Percentiles rank a stretch among this genome's conserved stretches.
phyloP scores from a whole-genome alignment of 2,797 vertebrate genomes.

The Myotis myotis region DNA sequence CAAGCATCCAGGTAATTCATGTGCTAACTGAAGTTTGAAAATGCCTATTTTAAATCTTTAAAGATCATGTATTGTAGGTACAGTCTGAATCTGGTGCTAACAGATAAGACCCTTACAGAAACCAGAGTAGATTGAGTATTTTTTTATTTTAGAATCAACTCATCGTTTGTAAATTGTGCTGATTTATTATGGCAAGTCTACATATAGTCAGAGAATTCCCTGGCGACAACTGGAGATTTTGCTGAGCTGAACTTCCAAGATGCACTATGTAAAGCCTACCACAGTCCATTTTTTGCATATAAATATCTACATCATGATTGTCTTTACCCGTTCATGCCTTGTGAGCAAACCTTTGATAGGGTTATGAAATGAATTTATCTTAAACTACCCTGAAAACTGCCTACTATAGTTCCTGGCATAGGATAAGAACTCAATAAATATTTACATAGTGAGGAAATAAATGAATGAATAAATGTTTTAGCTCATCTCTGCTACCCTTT shows the following conservation, averaged over 20 bases:
- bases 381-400: not conserved
- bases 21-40: not conserved
- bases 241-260: not conserved
- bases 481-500: not conserved
- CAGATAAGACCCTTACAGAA: not conserved
- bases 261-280: not conserved
- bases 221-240: not conserved
- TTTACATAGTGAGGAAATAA: constrained; percentile 30
- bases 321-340: not conserved
- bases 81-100: not conserved
- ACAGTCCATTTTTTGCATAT: not conserved
- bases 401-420: not conserved
- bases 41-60: not conserved
- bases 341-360: not conserved
- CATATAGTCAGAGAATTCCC: not conserved
- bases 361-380: not conserved
- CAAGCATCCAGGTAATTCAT: not conserved
- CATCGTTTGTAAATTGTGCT: constrained; percentile 22
- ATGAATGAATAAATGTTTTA: not conserved
- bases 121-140: not conserved
- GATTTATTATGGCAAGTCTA: not conserved
- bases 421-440: not conserved
- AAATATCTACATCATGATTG: not conserved
- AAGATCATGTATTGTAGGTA: not conserved
- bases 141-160: constrained; percentile 4